Evolutionary conservation across 2,888 invertebrate species (phyloP).

Genomic region (Aquatica leii): DNA sequence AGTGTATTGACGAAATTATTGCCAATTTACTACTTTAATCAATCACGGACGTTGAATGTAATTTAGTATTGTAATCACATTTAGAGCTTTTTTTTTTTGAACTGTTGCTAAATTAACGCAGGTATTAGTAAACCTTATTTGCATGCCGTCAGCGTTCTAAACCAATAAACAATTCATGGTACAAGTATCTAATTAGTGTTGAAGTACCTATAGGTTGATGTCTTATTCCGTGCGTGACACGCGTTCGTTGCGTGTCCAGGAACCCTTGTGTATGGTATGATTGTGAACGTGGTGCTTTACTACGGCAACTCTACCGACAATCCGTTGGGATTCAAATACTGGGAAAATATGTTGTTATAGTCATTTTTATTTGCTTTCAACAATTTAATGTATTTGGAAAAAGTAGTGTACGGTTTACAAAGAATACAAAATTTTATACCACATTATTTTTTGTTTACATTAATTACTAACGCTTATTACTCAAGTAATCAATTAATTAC

Average conservation of each 20-base stretch:
- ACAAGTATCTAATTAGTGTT: conserved; percentile 46
- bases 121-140: conserved; percentile 21
- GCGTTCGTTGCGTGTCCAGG: conserved; percentile 44
- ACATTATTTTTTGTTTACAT: neutral
- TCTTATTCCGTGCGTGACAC: conserved; percentile 48
- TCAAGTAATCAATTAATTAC: too few species aligned
- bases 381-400: neutral
- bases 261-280: conserved; percentile 31
- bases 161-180: conserved; percentile 47
- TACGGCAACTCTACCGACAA: conserved; percentile 27
- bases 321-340: conserved; percentile 32
- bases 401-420: neutral
- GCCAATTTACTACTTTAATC: too few species aligned
- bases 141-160: conserved; percentile 28
- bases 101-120: neutral
- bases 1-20: too few species aligned
- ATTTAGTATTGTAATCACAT: neutral
- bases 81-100: neutral
- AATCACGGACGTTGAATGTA: neutral
- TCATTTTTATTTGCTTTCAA: too few species aligned
- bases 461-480: neutral
- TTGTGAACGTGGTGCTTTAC: conserved; percentile 31
- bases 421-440: neutral
- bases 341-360: neutral
- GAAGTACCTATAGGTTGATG: conserved; percentile 43